Evolutionary conservation across 92 coral and sea anemone genomes (phyloP).

Genomic region (Epizoanthus illoricatus): DNA sequence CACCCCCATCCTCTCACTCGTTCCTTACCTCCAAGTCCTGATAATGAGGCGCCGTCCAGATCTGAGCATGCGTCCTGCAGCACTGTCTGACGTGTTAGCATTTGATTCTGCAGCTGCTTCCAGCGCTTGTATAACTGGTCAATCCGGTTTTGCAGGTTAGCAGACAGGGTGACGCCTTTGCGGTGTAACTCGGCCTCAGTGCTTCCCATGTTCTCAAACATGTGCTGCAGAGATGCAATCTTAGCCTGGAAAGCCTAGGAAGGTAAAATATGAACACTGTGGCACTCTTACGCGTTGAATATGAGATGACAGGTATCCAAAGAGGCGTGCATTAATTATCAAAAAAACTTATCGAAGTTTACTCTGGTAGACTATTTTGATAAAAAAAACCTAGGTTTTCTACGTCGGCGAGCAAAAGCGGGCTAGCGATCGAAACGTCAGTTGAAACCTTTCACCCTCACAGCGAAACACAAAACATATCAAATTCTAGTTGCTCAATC

Average conservation of each 20-base stretch:
- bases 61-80: slow-evolving; percentile 92
- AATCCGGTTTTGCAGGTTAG: slow-evolving; percentile 88
- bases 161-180: slow-evolving; percentile 78
- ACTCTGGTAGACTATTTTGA: too few species aligned
- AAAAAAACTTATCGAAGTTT: too few species aligned
- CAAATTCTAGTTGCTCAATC: too few species aligned
- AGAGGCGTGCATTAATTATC: too few species aligned
- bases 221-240: slow-evolving; percentile 80
- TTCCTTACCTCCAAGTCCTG: slow-evolving; percentile 80
- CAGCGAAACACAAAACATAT: too few species aligned
- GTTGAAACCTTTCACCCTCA: too few species aligned
- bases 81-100: slow-evolving; percentile 90
- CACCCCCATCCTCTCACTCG: not conserved
- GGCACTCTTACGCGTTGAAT: not conserved
- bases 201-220: slow-evolving; percentile 94
- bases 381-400: too few species aligned
- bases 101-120: slow-evolving; percentile 93
- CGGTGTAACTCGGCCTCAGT: slow-evolving; percentile 84
- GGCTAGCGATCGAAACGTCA: too few species aligned
- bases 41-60: slow-evolving; percentile 70
- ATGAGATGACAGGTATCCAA: not conserved
- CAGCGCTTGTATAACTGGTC: slow-evolving; percentile 97
- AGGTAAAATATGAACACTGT: not conserved
- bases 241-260: slow-evolving; percentile 80
- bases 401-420: too few species aligned